Percentiles rank a stretch among this genome's conserved stretches.
Evolutionary conservation across 2,888 invertebrate genomes (phyloP).

Genomic region (Podabrus alpinus): DNA sequence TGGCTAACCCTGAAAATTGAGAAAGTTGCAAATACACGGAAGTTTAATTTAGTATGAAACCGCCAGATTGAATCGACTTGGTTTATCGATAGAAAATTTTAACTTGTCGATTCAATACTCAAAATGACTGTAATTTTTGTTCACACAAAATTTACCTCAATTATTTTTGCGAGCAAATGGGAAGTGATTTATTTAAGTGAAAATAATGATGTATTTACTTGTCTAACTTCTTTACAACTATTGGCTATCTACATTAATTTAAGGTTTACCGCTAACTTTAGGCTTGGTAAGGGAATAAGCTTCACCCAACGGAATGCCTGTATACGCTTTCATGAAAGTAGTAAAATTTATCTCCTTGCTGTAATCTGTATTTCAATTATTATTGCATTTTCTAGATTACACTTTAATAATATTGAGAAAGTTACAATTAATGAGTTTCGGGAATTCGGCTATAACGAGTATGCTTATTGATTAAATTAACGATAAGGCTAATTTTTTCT

Average conservation of each 20-base stretch:
- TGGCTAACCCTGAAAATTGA: conserved; percentile 21
- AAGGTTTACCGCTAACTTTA: conserved; percentile 18
- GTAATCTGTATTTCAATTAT: not conserved
- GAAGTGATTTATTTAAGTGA: not conserved
- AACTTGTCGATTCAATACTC: not conserved
- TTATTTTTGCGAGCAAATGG: not conserved
- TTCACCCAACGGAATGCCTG: not conserved
- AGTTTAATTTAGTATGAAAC: conserved; percentile 22
- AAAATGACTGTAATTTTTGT: not conserved
- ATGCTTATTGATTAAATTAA: not conserved
- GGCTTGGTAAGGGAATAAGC: conserved; percentile 11
- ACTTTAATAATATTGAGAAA: not conserved
- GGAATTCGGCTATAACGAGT: not conserved
- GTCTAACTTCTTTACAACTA: conserved; percentile 7
- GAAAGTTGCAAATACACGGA: conserved; percentile 18
- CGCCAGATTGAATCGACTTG: conserved; percentile 4
- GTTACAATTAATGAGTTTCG: not conserved
- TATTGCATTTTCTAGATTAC: not conserved
- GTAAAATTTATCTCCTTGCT: not conserved
- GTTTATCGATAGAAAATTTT: conserved; percentile 1
- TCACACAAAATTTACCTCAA: not conserved
- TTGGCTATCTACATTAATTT: conserved; percentile 12
- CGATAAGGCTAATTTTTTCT: not conserved
- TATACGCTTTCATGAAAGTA: not conserved
- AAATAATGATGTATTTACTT: conserved; percentile 3